phyloP scores from a whole-genome alignment of 2,888 invertebrate genomes.

The Helobdella robusta region DNA sequence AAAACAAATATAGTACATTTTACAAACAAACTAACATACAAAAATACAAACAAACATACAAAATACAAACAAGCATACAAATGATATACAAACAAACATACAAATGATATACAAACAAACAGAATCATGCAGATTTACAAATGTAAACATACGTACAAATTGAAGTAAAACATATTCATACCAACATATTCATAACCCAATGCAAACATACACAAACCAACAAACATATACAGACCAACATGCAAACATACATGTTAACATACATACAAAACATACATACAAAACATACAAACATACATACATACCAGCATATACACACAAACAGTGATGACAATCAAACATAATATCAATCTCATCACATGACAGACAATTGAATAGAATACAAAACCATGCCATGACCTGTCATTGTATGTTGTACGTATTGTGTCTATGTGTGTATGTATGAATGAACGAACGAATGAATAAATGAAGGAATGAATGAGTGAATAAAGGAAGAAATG shows the following conservation, averaged over 20 bases:
- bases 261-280: neutral
- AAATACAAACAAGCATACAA: too few relatives aligned
- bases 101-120: too few relatives aligned
- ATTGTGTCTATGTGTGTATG: too few relatives aligned
- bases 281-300: neutral
- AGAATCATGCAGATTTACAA: neutral
- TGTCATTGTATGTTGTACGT: too few relatives aligned
- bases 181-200: neutral
- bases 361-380: neutral
- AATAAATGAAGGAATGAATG: too few relatives aligned
- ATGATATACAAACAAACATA: too few relatives aligned
- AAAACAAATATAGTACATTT: neutral
- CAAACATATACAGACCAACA: neutral
- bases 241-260: neutral
- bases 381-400: constrained; percentile 9
- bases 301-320: too few relatives aligned
- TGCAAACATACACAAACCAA: neutral
- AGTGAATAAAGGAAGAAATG: too few relatives aligned
- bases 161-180: neutral
- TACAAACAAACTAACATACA: neutral
- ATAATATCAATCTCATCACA: neutral
- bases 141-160: neutral
- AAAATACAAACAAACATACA: too few relatives aligned
- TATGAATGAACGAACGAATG: too few relatives aligned
- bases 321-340: too few relatives aligned